Conservation (phyloP, 2,797 vertebrate species). For the Hozukius guyotensis region DNA sequence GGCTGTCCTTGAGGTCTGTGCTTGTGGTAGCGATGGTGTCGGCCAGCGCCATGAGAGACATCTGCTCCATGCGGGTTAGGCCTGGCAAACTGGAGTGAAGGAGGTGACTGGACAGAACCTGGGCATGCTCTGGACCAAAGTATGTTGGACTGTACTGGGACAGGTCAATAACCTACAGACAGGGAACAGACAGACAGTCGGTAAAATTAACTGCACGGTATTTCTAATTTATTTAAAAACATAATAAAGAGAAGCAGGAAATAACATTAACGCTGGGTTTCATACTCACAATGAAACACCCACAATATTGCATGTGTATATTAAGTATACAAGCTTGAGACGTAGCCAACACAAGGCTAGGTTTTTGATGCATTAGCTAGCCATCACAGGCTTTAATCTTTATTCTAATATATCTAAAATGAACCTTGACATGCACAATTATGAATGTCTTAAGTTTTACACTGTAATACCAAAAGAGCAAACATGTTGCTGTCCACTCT, state of each 20-base stretch:
- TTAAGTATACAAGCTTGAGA: not conserved
- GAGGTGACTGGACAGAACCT: constrained; percentile 94
- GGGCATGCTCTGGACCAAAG: constrained; percentile 95
- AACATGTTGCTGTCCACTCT: not conserved
- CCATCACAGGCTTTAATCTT: not conserved
- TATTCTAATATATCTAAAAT: constrained; percentile 6
- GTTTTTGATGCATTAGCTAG: not conserved
- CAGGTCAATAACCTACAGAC: constrained; percentile 90
- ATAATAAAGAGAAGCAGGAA: not conserved
- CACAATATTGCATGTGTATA: not conserved
- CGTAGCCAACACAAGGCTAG: not conserved
- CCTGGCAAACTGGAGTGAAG: constrained; percentile 97
- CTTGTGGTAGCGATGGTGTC: constrained; percentile 97
- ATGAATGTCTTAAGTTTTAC: not conserved
- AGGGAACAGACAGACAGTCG: not conserved
- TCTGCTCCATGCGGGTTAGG: constrained; percentile 96
- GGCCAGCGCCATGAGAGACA: constrained; percentile 97
- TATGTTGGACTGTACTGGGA: constrained; percentile 93
- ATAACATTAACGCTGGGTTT: not conserved
- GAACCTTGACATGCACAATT: not conserved
- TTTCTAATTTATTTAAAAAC: not conserved
- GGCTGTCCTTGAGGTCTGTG: constrained; percentile 93
- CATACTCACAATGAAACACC: not conserved
- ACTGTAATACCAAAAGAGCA: not conserved
- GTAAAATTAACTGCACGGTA: not conserved